A percentile compares a stretch with the other conserved stretches of the same genome.
These are phyloP conservation scores for Holcopasites calliopsidis DNA, from an alignment of 1,140 invertebrate genomes.

Conservation along the genomic window DNA sequence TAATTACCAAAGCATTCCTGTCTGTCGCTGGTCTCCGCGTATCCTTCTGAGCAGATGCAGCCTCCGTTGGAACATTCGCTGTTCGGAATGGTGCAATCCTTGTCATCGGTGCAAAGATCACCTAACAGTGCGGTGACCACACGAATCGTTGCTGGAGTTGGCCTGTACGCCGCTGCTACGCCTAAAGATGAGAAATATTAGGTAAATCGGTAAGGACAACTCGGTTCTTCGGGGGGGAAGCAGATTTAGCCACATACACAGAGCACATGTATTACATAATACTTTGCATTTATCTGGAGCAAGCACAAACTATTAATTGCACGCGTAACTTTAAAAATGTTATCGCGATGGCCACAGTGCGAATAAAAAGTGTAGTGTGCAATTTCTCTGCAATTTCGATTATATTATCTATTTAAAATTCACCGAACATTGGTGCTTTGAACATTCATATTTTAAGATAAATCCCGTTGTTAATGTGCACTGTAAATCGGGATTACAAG, in stretches of 20 bases:
- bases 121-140: conserved; percentile 87
- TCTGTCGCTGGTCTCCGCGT: conserved; percentile 84
- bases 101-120: conserved; percentile 86
- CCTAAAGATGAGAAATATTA: conserved; percentile 51
- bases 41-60: conserved; percentile 86
- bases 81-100: conserved; percentile 86
- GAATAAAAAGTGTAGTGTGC: no score
- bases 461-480: no score
- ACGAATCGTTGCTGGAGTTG: conserved; percentile 85
- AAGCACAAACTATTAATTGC: conserved; percentile 25
- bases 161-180: conserved; percentile 79
- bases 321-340: background rate
- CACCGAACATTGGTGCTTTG: no score
- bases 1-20: conserved; percentile 86
- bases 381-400: no score
- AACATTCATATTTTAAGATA: no score
- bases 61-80: conserved; percentile 86
- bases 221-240: no score
- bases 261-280: background rate
- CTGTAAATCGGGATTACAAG: no score
- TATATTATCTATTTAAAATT: no score
- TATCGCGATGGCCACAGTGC: conserved; percentile 12
- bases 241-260: conserved; percentile 2
- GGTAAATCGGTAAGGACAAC: background rate
- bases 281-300: background rate